Base-by-base conservation (phyloP, 2,113 vertebrate species). In the Melanocharis versteri region DNA sequence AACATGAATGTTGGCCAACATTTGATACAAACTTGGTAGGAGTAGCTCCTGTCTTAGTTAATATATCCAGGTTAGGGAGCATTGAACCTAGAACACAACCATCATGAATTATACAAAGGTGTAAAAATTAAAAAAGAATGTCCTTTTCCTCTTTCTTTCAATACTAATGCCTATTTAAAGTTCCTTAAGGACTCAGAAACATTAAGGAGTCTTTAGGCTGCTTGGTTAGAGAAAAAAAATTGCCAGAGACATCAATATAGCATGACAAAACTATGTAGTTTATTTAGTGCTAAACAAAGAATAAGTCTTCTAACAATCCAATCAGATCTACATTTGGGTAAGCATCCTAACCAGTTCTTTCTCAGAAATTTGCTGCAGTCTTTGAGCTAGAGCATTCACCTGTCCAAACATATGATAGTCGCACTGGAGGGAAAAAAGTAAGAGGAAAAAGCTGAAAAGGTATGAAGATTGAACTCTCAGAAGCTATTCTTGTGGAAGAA, bases 361-460 rank as follows among this genome's bases (percentile, higher is more conserved):
- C 31, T 65, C 9, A 65, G 56, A 66, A 68, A 77, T 30, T 48
- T 86, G 20, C 7, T 65, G 28, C 11, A 61, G 20, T 33, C n/a
- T 69, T 83, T 80, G 19, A 83, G 21, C 7, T 60, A 14, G 11
- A 83, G 28, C 14, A 37, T 47, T 90, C 48, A 48, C 4, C 40
- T 68, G 17, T 31, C 61, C 8, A 42, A 84, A 79, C 5, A 73
- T 12, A 7, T 31, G 10, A 57, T 23, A 42, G 5, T 42, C 22
- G 6, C 13, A 22, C 0, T 17, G 13, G 2, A 6, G 4, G 7
- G 5, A 4, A 7, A 12, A 22, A 31, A 65, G 60, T 19, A 17
- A 35, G 33, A 68, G 13, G 20, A 45, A 76, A 66, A 39, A 28
- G 1, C 12, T 61, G 35, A 58, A 61, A 16, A 62, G 3, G 1